A percentile compares a stretch with the other conserved stretches of the same genome.
Conservation (phyloP, 64 coral and sea anemone species). For the Pocillopora verrucosa region DNA sequence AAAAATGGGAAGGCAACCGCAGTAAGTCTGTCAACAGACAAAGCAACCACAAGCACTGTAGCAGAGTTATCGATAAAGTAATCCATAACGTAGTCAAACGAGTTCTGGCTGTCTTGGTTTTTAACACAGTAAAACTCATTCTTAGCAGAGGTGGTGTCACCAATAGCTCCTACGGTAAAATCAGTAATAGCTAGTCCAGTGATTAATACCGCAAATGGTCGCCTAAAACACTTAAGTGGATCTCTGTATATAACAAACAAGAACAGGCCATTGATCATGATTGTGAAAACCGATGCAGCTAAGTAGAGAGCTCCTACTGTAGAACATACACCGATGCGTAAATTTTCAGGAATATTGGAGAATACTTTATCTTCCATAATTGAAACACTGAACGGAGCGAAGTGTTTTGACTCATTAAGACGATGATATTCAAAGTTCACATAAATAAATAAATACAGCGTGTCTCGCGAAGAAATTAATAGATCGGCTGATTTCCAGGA, state of each 20-base stretch:
- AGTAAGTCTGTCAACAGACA: slow-evolving; percentile 30
- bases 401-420: too few relatives aligned
- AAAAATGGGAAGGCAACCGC: slow-evolving; percentile 37
- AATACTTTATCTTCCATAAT: background rate
- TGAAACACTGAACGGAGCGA: background rate
- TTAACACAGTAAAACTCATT: slow-evolving; percentile 31
- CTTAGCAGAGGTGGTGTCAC: slow-evolving; percentile 30
- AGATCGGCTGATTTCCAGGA: too few relatives aligned
- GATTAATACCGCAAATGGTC: slow-evolving; percentile 39
- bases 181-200: slow-evolving; percentile 36
- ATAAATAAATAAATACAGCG: too few relatives aligned
- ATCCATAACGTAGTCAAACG: background rate
- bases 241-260: slow-evolving; percentile 54
- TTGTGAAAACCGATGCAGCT: background rate
- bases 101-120: background rate
- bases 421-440: too few relatives aligned
- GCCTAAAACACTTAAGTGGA: slow-evolving; percentile 30
- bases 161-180: slow-evolving; percentile 24
- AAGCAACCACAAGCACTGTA: slow-evolving; percentile 12
- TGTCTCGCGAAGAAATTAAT: too few relatives aligned
- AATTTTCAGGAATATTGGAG: background rate
- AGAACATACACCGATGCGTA: background rate
- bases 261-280: slow-evolving; percentile 19
- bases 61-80: slow-evolving; percentile 48
- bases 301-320: background rate